phyloP scores from a whole-genome alignment of 30 jellyfish, hydroid and myxozoan genomes.

The Catostylus mosaicus region DNA sequence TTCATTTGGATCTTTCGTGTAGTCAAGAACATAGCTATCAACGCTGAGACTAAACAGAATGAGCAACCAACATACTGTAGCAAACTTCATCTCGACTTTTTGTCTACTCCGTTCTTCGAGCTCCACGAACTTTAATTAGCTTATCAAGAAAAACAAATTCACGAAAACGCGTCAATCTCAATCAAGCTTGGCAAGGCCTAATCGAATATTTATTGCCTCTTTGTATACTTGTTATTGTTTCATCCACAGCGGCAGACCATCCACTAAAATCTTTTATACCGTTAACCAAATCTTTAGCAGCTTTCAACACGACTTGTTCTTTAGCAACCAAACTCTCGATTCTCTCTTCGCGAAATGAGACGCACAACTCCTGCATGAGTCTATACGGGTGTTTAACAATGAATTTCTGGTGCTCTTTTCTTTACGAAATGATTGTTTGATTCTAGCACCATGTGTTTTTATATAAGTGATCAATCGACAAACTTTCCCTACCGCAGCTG shows the following conservation, averaged over 20 bases:
- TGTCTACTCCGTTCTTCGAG: neutral
- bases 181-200: neutral
- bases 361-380: constrained; percentile 26
- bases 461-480: constrained; percentile 65
- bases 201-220: neutral
- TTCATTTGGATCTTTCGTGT: constrained; percentile 72
- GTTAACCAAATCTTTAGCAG: neutral
- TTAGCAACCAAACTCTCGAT: neutral
- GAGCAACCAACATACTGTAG: neutral
- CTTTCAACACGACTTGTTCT: neutral
- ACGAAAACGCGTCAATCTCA: neutral
- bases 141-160: neutral
- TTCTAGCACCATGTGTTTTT: constrained; percentile 61
- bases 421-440: constrained; percentile 20
- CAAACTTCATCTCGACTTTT: neutral
- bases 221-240: constrained; percentile 4
- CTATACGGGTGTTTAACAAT: constrained; percentile 56
- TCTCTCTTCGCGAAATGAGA: neutral
- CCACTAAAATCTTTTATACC: constrained; percentile 13
- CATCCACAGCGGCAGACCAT: constrained; percentile 30
- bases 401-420: constrained; percentile 69
- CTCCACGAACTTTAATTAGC: neutral
- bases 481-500: constrained; percentile 65
- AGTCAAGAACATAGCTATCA: constrained; percentile 41
- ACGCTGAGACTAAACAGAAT: constrained; percentile 3